phyloP scores from a whole-genome alignment of 2,797 vertebrate species.

The Pelochelys cantorii region DNA sequence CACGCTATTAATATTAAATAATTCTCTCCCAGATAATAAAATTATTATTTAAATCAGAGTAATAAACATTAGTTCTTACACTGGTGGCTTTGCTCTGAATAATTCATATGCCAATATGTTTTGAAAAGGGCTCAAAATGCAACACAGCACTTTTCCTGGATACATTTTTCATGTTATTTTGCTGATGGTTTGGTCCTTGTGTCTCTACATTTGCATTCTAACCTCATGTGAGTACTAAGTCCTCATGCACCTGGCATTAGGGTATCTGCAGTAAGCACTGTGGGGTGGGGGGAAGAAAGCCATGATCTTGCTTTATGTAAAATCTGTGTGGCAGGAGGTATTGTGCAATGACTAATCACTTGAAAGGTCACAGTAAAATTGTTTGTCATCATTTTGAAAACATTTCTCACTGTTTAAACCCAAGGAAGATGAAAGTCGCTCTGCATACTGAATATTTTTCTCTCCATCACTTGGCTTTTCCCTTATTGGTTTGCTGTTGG shows the following conservation, averaged over 20 bases:
- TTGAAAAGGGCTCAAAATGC: constrained; percentile 41
- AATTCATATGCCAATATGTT: constrained; percentile 23
- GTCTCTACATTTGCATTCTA: background rate
- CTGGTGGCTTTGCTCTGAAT: constrained; percentile 8
- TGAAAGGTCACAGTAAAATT: background rate
- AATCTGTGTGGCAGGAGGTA: background rate
- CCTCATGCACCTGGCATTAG: background rate
- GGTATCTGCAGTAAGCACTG: background rate
- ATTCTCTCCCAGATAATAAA: constrained; percentile 35
- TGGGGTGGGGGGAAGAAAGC: background rate
- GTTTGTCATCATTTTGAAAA: background rate
- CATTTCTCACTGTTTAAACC: background rate
- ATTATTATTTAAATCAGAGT: constrained; percentile 47
- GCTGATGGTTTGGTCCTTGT: background rate
- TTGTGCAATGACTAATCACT: background rate
- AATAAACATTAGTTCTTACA: constrained; percentile 43
- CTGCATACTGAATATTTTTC: background rate
- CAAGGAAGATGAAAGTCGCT: background rate
- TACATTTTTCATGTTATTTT: background rate
- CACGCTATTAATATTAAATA: constrained; percentile 38
- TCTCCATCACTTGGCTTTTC: background rate
- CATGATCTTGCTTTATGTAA: background rate
- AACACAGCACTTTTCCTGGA: background rate
- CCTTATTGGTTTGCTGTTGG: background rate
- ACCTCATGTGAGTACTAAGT: background rate